These are phyloP conservation scores for Harpalus rubripes DNA, from an alignment of 2,888 invertebrate species.

Conservation along the genomic window DNA sequence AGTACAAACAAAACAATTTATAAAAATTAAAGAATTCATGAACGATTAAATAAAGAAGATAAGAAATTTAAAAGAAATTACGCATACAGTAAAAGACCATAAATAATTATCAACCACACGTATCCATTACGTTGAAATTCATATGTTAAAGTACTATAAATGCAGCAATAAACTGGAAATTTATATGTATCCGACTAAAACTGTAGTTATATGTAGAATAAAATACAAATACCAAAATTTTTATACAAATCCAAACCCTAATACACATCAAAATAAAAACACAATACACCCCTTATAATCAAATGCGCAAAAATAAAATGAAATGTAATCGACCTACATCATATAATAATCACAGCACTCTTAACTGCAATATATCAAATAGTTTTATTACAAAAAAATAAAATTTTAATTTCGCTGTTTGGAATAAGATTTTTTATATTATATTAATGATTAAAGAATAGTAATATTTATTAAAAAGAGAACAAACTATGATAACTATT, in stretches of 20 bases:
- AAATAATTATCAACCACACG: constrained; percentile 40
- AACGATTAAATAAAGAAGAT: constrained; percentile 17
- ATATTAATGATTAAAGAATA: constrained; percentile 49
- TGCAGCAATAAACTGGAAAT: constrained; percentile 44
- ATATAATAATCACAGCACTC: constrained; percentile 54
- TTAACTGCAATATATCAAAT: constrained; percentile 58
- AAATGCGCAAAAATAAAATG: constrained; percentile 20
- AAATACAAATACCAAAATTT: constrained; percentile 37
- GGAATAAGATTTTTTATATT: constrained; percentile 44
- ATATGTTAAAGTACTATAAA: constrained; percentile 45
- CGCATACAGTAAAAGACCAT: constrained; percentile 35
- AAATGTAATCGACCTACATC: constrained; percentile 28
- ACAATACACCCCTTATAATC: constrained; percentile 42
- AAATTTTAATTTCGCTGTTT: constrained; percentile 56
- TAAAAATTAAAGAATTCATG: constrained; percentile 36
- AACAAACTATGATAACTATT: constrained; percentile 42
- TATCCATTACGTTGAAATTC: constrained; percentile 23
- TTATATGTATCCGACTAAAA: constrained; percentile 35
- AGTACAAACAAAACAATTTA: constrained; percentile 45
- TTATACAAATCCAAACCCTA: constrained; percentile 47
- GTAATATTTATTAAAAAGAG: constrained; percentile 55
- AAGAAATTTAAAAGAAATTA: constrained; percentile 44
- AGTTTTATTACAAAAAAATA: constrained; percentile 49
- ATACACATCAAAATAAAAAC: constrained; percentile 47
- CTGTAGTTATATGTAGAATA: constrained; percentile 27